Evolutionary conservation across 2,797 vertebrate species (phyloP).

Genomic region (Pseudomugil gertrudae): DNA sequence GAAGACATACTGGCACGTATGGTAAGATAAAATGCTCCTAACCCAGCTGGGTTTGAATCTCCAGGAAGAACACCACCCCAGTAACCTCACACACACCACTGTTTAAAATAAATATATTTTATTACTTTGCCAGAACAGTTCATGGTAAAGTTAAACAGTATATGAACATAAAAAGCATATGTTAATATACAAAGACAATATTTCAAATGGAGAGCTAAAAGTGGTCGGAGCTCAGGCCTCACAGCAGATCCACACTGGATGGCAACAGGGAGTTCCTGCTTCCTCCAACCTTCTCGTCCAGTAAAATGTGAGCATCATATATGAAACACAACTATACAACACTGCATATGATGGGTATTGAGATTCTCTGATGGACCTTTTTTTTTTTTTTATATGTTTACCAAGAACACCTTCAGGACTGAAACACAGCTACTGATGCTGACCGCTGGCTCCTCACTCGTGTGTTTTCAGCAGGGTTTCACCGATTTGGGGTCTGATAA

Average conservation of each 20-base stretch:
- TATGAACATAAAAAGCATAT: conserved; percentile 98
- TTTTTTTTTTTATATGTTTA: conserved; percentile 20
- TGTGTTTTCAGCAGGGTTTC: conserved; percentile 21
- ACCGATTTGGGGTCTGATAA: conserved; percentile 23
- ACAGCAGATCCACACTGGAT: no score
- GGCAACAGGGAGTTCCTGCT: conserved; percentile 6
- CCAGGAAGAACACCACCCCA: conserved; percentile 16
- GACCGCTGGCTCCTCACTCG: conserved; percentile 39
- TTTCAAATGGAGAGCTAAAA: conserved; percentile 86
- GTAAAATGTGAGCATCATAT: conserved; percentile 27
- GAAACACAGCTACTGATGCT: conserved; percentile 60
- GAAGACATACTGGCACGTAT: no score
- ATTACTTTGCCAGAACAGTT: conserved; percentile 98
- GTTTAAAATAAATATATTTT: conserved; percentile 99
- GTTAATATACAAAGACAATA: conserved; percentile 91
- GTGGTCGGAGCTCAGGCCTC: conserved; percentile 75
- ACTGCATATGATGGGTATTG: conserved; percentile 60
- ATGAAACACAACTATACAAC: conserved; percentile 60
- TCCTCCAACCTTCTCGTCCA: conserved; percentile 22
- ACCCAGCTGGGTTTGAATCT: no score
- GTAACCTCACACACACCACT: not conserved
- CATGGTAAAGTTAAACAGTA: conserved; percentile 98
- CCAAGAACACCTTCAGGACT: conserved; percentile 29
- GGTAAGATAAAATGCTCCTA: no score
- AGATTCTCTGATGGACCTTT: conserved; percentile 31